A percentile compares a stretch with the other conserved stretches of the same genome.
These are phyloP conservation scores for Drosophila malerkotliana DNA, from an alignment of 1,140 invertebrate genomes.

Conservation along the genomic window DNA sequence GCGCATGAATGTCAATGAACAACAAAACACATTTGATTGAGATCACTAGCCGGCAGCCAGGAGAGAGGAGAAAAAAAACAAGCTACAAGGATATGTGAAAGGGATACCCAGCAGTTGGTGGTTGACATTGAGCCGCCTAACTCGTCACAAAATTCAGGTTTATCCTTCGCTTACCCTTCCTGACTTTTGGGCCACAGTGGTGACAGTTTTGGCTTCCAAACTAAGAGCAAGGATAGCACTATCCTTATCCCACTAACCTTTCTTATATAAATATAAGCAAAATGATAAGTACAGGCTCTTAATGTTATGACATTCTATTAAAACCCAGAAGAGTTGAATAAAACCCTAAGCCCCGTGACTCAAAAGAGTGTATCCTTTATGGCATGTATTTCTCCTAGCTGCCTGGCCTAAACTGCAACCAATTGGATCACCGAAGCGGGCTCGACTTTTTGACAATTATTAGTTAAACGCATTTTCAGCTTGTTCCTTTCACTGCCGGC, in stretches of 20 bases:
- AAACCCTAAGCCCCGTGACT: too few species aligned
- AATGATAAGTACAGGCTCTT: too few species aligned
- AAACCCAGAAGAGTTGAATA: too few species aligned
- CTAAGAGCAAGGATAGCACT: not conserved
- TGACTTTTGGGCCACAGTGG: slow-evolving; percentile 1
- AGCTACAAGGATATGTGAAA: slow-evolving; percentile 35
- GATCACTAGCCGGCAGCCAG: slow-evolving; percentile 43
- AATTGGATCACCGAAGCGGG: slow-evolving; percentile 50
- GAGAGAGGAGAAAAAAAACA: not conserved
- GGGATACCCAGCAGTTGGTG: slow-evolving; percentile 52
- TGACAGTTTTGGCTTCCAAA: not conserved
- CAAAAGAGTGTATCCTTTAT: not conserved
- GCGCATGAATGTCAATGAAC: slow-evolving; percentile 74
- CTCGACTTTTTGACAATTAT: slow-evolving; percentile 79
- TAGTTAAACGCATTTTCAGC: slow-evolving; percentile 76
- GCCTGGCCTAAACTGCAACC: slow-evolving; percentile 23
- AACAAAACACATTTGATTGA: slow-evolving; percentile 73
- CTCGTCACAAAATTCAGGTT: slow-evolving; percentile 65
- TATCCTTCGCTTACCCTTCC: slow-evolving; percentile 49
- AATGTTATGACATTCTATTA: too few species aligned
- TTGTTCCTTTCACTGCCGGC: slow-evolving; percentile 52
- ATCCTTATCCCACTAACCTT: too few species aligned
- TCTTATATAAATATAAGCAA: too few species aligned
- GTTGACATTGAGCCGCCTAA: slow-evolving; percentile 76
- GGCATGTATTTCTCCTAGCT: not conserved